Evolutionary conservation across 1,140 invertebrate genomes (phyloP), one percentile per base, ranked within the genome.

Genomic region (Periplaneta americana): DNA sequence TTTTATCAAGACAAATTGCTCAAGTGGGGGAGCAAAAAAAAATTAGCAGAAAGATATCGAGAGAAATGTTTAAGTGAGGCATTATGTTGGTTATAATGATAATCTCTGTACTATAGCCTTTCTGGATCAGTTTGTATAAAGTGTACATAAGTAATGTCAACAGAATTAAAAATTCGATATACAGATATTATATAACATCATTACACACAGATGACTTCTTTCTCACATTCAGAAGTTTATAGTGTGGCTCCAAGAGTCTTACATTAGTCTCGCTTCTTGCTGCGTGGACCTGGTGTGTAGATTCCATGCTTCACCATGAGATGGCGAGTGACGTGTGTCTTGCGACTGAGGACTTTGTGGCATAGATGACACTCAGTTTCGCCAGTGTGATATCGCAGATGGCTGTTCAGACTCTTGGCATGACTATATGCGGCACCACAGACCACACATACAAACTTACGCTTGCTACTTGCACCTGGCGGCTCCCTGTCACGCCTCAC

Each of bases 391-490:
- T 88, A 88, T 78, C 89, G 84, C 80, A 90, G 89, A 84, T 91
- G 91, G 1, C 90, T 90, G 74, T 88, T 86, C 4, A 91, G 84
- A 48, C 89, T 90, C 82, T 89, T 90, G 57, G 88, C 88, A 8
- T 89, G 89, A 22, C 90, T 91, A 84, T 91, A 91, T 1, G 88
- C 87, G 84, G 90, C 89, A 83, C 87, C 89, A 83, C 90, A 91
- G 79, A 84, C 83, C 33, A 80, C 66, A 79, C 81, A 82, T 15
- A 80, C 81, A 75, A 32, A 82, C 66, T 75, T 75, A 74, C 33
- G 17, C 22, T 34, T 76, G 33, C 32, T 76, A 35, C 75, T 35
- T 76, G 33, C 17, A 10, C 34, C 33, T 76, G 75, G 22, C 31
- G 13, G 9, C 22, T 76, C 33, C 22, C n/a, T 76, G 32, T 35